Conservation (phyloP, 2,888 invertebrate genomes). For the Notodonta dromedarius region DNA sequence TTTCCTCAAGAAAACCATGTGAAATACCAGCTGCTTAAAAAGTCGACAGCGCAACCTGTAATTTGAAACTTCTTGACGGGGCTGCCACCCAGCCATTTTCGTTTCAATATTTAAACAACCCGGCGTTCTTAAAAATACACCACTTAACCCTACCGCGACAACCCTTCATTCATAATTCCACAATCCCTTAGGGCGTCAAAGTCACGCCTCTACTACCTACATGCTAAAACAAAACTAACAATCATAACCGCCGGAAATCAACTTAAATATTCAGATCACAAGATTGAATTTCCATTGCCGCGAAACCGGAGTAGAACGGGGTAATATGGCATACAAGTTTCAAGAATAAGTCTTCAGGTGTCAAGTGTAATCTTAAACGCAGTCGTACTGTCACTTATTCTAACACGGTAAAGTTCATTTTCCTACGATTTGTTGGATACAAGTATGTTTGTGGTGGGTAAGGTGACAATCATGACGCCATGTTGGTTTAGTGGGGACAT, state of each 20-base stretch:
- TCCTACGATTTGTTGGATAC: slow-evolving; percentile 22
- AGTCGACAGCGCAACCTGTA: slow-evolving; percentile 13
- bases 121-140: slow-evolving; percentile 60
- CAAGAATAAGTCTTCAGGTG: slow-evolving; percentile 76
- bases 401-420: slow-evolving; percentile 34
- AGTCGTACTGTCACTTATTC: slow-evolving; percentile 38
- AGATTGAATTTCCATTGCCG: slow-evolving; percentile 20
- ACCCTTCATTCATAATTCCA: slow-evolving; percentile 79
- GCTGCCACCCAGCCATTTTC: slow-evolving; percentile 58
- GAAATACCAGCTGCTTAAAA: slow-evolving; percentile 7
- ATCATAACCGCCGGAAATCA: slow-evolving; percentile 36
- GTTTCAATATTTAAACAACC: slow-evolving; percentile 67
- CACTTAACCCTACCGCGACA: slow-evolving; percentile 74
- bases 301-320: slow-evolving; percentile 50
- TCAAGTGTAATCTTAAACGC: slow-evolving; percentile 36
- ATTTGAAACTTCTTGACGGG: slow-evolving; percentile 19
- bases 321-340: slow-evolving; percentile 71
- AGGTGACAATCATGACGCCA: slow-evolving; percentile 82
- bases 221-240: slow-evolving; percentile 69
- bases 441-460: slow-evolving; percentile 52
- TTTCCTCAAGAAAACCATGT: not conserved
- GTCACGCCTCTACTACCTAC: slow-evolving; percentile 78
- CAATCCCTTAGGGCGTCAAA: slow-evolving; percentile 77
- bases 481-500: slow-evolving; percentile 75
- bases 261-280: slow-evolving; percentile 17